These are phyloP conservation scores for Butastur rufipennis DNA, from an alignment of 2,113 vertebrate species.

Conservation along the genomic window DNA sequence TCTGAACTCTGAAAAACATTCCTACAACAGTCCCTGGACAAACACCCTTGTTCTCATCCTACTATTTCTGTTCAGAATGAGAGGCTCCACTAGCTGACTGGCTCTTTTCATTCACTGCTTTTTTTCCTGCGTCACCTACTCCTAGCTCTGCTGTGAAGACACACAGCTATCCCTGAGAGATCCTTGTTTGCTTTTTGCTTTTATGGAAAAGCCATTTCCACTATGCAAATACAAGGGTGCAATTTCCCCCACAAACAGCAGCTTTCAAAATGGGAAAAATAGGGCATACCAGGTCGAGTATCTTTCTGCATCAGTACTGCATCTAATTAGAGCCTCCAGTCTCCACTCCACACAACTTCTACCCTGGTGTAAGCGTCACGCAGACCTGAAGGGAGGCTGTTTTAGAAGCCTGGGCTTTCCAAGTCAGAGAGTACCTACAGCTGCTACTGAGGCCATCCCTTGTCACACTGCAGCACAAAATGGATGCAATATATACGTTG, in stretches of 20 bases:
- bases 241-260: neutral
- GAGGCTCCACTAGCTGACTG: neutral
- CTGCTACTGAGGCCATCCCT: neutral
- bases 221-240: neutral
- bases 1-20: neutral
- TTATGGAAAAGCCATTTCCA: neutral
- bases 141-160: neutral
- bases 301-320: neutral
- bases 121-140: neutral
- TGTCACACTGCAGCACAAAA: neutral
- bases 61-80: neutral
- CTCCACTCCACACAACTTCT: neutral
- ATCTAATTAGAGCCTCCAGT: neutral
- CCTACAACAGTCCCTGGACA: neutral
- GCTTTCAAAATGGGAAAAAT: neutral
- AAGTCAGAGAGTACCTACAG: neutral
- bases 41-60: neutral
- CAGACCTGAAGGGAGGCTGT: neutral
- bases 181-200: neutral
- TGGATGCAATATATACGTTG: neutral
- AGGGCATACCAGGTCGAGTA: neutral
- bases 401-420: neutral
- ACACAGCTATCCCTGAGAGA: neutral
- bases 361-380: accelerated
- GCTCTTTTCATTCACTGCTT: neutral